Conservation (phyloP, 2,888 invertebrate species). For the Beris chalybata region DNA sequence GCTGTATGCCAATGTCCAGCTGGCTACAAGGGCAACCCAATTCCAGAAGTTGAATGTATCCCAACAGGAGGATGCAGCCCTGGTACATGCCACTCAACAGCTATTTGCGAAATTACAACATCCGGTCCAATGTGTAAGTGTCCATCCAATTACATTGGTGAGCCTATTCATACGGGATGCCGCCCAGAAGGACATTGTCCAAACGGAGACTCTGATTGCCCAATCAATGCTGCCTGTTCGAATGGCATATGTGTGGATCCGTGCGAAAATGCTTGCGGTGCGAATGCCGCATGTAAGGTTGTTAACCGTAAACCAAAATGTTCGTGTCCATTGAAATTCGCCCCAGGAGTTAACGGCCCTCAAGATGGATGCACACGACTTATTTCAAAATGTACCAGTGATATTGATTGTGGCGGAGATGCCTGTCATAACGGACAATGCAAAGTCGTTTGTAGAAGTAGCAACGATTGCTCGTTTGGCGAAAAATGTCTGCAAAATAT, state of each 20-base stretch:
- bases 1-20: constrained; percentile 83
- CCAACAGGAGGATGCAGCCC: constrained; percentile 72
- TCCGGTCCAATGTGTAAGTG: constrained; percentile 78
- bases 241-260: constrained; percentile 76
- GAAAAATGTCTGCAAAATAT: constrained; percentile 78
- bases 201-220: constrained; percentile 74
- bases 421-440: constrained; percentile 83
- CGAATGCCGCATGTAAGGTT: constrained; percentile 80
- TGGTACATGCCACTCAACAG: constrained; percentile 79
- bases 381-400: constrained; percentile 66
- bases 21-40: constrained; percentile 77
- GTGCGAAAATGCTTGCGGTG: constrained; percentile 79
- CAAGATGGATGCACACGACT: constrained; percentile 74
- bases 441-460: constrained; percentile 75
- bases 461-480: constrained; percentile 75
- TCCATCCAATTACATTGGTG: constrained; percentile 74
- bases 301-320: constrained; percentile 77
- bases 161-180: constrained; percentile 76
- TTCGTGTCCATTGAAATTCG: constrained; percentile 74
- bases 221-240: constrained; percentile 71
- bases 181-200: constrained; percentile 75
- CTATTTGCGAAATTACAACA: constrained; percentile 71
- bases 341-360: constrained; percentile 64
- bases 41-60: constrained; percentile 81
- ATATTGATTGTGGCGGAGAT: constrained; percentile 77